Evolutionary conservation across 1,140 invertebrate species (phyloP), one percentile per base, ranked within the genome.

Genomic region (Cyclargus thomasi): DNA sequence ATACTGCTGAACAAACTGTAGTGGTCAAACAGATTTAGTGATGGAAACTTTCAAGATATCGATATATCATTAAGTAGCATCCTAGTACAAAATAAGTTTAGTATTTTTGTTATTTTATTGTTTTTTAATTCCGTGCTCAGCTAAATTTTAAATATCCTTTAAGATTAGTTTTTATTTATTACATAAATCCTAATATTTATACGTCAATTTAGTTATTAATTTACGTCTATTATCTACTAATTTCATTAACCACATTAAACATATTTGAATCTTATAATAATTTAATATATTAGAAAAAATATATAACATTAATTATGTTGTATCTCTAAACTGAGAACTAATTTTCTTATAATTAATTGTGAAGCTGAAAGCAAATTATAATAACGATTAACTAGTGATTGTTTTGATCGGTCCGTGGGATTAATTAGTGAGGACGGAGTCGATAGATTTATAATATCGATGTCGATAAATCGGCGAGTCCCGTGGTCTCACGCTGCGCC

Each of bases 401-500:
- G 36, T 39, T 47, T 47, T 47, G 8, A 47, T 47, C 14, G 39
- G 11, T 47, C 3, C 1, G 0, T 47, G 39, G 39, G 39, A 47
- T 47, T 47, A 47, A 47, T 47, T 47, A 16, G 39, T 47, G 14
- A 47, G 1, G 59, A 53, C 10, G 14, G 39, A 53, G 16, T 64
- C 22, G 63, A 64, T 64, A 53, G 39, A 64, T 53, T 65, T 21
- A 67, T 67, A 67, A 68, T 76, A 79, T 81, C 76, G 77, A 79
- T 74, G 71, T 67, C 67, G 68, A 53, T 69, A 65, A 64, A 17
- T 62, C 29, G 57, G 21, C 47, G 29, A 68, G 69, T 71, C 70
- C 57, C 78, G 67, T 80, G 75, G 74, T 77, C 75, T 82, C 85
- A 82, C 76, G 85, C 85, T 83, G 83, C 73, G 81, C 74, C 64